These are phyloP conservation scores for Notechis scutatus DNA, from an alignment of 2,113 vertebrate species.

Conservation along the genomic window DNA sequence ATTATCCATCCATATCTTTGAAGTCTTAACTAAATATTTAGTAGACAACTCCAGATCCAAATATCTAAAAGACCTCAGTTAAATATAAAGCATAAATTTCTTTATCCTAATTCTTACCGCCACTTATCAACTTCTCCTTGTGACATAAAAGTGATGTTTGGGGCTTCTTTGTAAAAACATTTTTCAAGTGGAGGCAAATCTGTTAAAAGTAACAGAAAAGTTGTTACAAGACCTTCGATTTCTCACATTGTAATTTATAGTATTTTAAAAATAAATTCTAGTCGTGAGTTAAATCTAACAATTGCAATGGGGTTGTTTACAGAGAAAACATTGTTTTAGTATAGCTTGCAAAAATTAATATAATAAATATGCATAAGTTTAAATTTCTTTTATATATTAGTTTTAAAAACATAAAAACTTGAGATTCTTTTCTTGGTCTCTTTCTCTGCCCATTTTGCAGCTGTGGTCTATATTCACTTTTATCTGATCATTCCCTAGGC, in stretches of 20 bases:
- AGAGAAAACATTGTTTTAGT: not conserved
- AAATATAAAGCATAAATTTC: not conserved
- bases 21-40: not conserved
- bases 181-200: constrained; percentile 86
- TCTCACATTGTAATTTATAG: not conserved
- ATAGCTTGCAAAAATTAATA: not conserved
- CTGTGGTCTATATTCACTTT: not conserved
- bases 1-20: not conserved
- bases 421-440: not conserved
- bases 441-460: not conserved
- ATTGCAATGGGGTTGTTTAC: not conserved
- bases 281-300: not conserved
- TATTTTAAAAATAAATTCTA: not conserved
- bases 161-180: constrained; percentile 84
- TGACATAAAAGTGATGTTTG: constrained; percentile 74
- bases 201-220: constrained; percentile 52
- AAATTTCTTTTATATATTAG: not conserved
- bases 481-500: not conserved
- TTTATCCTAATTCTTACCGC: constrained; percentile 73
- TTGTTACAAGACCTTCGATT: not conserved
- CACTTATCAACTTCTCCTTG: constrained; percentile 76
- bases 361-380: not conserved
- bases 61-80: not conserved
- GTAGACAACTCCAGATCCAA: not conserved
- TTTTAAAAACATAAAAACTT: not conserved